A percentile compares a stretch with the other conserved stretches of the same genome.
Conservation (phyloP, 2,113 vertebrate genomes). For the Tyto alba region DNA sequence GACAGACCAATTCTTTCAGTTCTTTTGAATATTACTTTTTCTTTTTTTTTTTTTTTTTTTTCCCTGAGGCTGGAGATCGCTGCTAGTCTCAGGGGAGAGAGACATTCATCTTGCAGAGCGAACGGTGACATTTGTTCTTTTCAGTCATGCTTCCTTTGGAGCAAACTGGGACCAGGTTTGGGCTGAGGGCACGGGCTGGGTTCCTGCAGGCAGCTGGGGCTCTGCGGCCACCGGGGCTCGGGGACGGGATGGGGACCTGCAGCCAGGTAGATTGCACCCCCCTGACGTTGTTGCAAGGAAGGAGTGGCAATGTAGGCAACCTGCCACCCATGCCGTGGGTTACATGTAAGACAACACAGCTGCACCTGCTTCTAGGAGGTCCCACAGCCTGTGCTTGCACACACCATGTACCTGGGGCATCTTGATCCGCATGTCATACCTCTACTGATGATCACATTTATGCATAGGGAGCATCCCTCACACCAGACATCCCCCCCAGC, state of each 20-base stretch:
- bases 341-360: too few relatives aligned
- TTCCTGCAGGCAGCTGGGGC: background rate
- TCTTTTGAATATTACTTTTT: background rate
- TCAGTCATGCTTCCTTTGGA: background rate
- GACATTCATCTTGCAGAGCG: conserved; percentile 26
- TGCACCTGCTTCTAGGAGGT: too few relatives aligned
- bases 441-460: too few relatives aligned
- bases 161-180: background rate
- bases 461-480: too few relatives aligned
- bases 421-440: too few relatives aligned
- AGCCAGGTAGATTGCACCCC: too few relatives aligned
- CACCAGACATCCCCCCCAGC: too few relatives aligned
- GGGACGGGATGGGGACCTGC: background rate
- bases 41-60: background rate
- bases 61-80: background rate
- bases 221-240: background rate
- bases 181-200: background rate
- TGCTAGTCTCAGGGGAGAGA: conserved; percentile 16
- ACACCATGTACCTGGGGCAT: too few relatives aligned
- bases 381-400: too few relatives aligned
- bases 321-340: too few relatives aligned
- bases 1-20: conserved; percentile 23
- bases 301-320: too few relatives aligned
- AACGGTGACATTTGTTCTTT: conserved; percentile 47
- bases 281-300: background rate